Conservation (phyloP, 2,797 vertebrate species). For the Hafferia zeledoni region DNA sequence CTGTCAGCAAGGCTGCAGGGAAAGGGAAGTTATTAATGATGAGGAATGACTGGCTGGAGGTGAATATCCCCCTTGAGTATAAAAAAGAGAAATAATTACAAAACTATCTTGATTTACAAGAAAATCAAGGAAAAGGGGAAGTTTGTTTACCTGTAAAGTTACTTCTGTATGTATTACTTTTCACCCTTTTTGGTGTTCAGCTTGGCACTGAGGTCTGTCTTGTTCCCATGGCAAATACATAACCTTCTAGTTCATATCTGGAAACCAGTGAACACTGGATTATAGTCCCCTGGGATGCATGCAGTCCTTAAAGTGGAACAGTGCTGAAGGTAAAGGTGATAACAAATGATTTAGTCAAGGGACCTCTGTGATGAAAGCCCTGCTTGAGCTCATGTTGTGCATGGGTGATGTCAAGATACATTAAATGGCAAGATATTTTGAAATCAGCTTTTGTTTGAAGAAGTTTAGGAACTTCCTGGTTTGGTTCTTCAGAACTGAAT, state of each 20-base stretch:
- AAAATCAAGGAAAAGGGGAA: neutral
- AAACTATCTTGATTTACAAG: neutral
- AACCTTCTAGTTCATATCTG: neutral
- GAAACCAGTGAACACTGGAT: neutral
- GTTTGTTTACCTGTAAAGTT: neutral
- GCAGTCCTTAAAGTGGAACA: accelerated
- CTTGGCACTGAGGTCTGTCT: neutral
- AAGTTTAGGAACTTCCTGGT: neutral
- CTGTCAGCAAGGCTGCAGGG: neutral
- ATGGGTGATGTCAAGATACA: neutral
- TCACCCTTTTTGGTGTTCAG: neutral
- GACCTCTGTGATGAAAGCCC: neutral
- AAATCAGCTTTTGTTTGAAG: neutral
- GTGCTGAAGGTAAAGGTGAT: neutral
- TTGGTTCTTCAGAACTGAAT: neutral
- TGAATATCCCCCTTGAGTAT: neutral
- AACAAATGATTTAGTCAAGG: neutral
- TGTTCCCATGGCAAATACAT: neutral
- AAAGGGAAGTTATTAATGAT: neutral
- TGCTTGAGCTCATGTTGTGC: neutral
- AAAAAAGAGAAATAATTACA: neutral
- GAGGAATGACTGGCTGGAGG: neutral
- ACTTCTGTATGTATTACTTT: neutral
- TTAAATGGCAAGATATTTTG: neutral
- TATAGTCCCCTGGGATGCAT: neutral